These are phyloP conservation scores for Egretta garzetta DNA, from an alignment of 2,113 vertebrate species.

Conservation along the genomic window DNA sequence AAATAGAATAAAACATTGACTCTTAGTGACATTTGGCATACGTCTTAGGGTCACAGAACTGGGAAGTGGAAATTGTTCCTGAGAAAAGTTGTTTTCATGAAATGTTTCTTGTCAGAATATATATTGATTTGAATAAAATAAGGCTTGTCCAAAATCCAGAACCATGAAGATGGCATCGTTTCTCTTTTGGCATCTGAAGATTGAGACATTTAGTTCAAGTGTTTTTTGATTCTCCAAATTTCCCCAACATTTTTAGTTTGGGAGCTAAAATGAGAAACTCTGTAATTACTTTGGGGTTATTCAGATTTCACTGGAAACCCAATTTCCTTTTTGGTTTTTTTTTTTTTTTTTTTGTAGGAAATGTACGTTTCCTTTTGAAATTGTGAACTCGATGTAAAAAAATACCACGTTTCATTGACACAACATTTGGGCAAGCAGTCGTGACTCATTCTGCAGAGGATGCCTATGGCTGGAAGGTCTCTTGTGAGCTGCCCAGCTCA, in stretches of 20 bases:
- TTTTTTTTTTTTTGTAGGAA: background rate
- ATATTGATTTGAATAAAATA: background rate
- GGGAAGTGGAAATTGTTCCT: conserved; percentile 44
- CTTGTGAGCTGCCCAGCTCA: background rate
- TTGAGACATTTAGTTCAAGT: background rate
- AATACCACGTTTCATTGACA: background rate
- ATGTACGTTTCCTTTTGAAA: background rate
- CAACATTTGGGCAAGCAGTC: background rate
- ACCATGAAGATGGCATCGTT: background rate
- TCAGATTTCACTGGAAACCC: background rate
- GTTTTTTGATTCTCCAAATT: background rate
- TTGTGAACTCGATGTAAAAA: background rate
- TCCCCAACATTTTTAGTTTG: background rate
- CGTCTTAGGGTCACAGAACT: background rate
- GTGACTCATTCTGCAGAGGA: background rate
- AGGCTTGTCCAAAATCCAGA: background rate
- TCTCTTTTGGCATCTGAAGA: background rate
- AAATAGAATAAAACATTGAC: background rate
- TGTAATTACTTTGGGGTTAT: background rate
- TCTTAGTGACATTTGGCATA: background rate
- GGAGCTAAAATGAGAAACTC: background rate
- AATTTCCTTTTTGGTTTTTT: background rate
- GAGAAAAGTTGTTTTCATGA: conserved; percentile 10
- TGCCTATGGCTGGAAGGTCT: background rate
- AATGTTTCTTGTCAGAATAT: background rate